These are phyloP conservation scores for Tachystola acroxantha DNA, from an alignment of 2,888 invertebrate species.

Conservation along the genomic window DNA sequence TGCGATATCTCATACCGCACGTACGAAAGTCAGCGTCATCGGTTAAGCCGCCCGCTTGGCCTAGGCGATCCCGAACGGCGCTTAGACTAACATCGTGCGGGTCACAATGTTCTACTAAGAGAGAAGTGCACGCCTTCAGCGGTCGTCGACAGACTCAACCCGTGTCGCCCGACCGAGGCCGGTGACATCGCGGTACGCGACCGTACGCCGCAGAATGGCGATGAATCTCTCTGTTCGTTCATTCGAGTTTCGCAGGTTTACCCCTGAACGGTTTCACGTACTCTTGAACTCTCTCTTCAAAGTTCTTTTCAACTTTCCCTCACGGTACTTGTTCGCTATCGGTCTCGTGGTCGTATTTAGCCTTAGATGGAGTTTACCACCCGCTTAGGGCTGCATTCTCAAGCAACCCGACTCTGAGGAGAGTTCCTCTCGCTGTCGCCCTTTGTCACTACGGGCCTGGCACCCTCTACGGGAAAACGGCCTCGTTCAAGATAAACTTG, in stretches of 20 bases:
- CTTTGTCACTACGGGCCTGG: constrained; percentile 68
- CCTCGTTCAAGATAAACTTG: constrained; percentile 73
- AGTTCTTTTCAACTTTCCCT: constrained; percentile 85
- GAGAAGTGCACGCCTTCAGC: constrained; percentile 44
- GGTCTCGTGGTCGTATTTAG: constrained; percentile 81
- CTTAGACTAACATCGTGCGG: constrained; percentile 65
- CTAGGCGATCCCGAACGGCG: constrained; percentile 28
- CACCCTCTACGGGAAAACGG: constrained; percentile 71
- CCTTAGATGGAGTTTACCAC: constrained; percentile 79
- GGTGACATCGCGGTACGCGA: constrained; percentile 18
- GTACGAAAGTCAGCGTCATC: too few relatives aligned
- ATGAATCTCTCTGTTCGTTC: constrained; percentile 61
- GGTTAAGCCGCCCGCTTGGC: too few relatives aligned
- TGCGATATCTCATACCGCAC: too few relatives aligned
- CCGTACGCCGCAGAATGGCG: constrained; percentile 34
- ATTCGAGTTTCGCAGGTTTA: constrained; percentile 78
- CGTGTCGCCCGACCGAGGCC: constrained; percentile 24
- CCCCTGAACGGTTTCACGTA: constrained; percentile 73
- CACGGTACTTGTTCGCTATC: constrained; percentile 83
- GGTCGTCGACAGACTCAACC: constrained; percentile 26
- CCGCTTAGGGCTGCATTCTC: constrained; percentile 80
- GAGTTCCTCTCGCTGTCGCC: constrained; percentile 31
- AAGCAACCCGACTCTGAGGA: constrained; percentile 75
- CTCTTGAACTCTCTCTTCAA: constrained; percentile 79
- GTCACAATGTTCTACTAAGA: constrained; percentile 74